phyloP scores from a whole-genome alignment of 2,113 vertebrate species.

The Myotis davidii region DNA sequence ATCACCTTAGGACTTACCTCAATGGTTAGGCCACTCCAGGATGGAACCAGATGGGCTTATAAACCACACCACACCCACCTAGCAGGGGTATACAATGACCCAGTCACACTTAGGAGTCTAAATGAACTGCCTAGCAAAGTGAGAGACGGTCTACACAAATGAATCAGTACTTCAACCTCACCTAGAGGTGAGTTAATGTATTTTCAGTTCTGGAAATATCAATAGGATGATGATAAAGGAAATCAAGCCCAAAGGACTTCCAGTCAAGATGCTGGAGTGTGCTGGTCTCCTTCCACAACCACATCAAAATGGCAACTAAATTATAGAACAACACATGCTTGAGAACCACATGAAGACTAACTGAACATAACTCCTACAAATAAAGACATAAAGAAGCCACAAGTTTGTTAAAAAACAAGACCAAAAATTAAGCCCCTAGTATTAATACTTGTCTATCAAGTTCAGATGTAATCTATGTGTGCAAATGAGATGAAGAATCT shows the following conservation, averaged over 20 bases:
- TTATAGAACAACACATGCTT: background rate
- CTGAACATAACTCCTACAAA: background rate
- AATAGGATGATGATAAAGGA: background rate
- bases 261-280: background rate
- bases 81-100: background rate
- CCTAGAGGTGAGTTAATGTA: background rate
- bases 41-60: background rate
- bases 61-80: background rate
- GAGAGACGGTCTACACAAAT: background rate
- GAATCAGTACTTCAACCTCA: background rate
- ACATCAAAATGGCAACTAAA: background rate
- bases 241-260: background rate
- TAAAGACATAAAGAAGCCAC: background rate
- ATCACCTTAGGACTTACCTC: background rate
- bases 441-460: background rate
- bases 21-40: background rate
- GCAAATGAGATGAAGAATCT: background rate
- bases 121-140: background rate
- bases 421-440: background rate
- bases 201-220: background rate
- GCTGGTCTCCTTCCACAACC: background rate
- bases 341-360: background rate
- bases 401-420: background rate
- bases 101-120: background rate
- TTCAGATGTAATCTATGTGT: background rate